Evolutionary conservation across 2,113 vertebrate species (phyloP), one percentile per base, ranked within the genome.

Genomic region (Terrapene triunguis): DNA sequence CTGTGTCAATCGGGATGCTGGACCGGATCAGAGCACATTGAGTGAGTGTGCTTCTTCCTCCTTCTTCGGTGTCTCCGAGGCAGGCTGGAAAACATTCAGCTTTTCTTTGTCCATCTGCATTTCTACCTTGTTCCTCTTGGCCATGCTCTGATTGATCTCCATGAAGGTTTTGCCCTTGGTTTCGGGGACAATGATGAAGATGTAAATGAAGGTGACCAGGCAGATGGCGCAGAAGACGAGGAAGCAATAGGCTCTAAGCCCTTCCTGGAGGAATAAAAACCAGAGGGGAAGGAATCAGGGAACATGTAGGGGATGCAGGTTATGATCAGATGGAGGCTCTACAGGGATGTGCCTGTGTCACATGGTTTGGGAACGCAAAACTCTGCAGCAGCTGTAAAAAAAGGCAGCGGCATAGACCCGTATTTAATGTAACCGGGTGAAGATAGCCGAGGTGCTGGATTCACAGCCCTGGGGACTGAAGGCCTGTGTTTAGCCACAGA

Each of bases 141-240:
- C 97, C 79, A 99, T 99, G 93, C 99, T 98, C 96, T 97, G 98
- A 91, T 98, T 99, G 98, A 99, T 98, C 96, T 99, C 99, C 91
- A 99, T 94, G 93, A 99, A 99, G 1, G 99, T 99, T 97, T 99
- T 99, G 89, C 96, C 98, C 97, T 99, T 99, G 9, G 99, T 99
- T 97, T 99, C 99, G 0, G 99, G 99, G 82, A 99, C 97, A 13
- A 99, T 35, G 10, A 99, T 6, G 98, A 98, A 99, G 96, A 98
- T 98, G 98, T 99, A 99, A 87, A 99, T 2, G 42, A 99, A 83
- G 1, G 99, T 99, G 89, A 94, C 84, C 0, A 99, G 89, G 88
- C 99, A 99, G 94, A 99, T 94, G 38, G 91, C 92, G 1, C 97
- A 97, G 81, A 99, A 99, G 62, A 99, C 91, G 80, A 99, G 98